A percentile compares a stretch with the other conserved stretches of the same genome.
Evolutionary conservation across 2,888 invertebrate genomes (phyloP).

Genomic region (Dermolepida albohirtum): DNA sequence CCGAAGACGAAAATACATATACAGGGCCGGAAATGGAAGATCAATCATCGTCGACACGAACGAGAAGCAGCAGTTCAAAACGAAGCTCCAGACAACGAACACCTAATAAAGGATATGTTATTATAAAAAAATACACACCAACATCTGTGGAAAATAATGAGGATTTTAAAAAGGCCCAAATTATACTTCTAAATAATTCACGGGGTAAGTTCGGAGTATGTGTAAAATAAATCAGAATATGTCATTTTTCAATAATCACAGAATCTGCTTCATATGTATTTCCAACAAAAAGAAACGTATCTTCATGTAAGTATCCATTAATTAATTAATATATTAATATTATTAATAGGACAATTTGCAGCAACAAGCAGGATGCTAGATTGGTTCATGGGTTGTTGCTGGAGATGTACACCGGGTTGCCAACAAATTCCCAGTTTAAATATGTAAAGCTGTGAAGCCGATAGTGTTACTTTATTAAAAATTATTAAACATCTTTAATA

Average conservation of each 20-base stretch:
- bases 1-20: constrained; percentile 38
- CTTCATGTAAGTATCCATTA: constrained; percentile 38
- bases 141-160: neutral
- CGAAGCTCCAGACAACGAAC: neutral
- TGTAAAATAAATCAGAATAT: neutral
- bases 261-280: constrained; percentile 41
- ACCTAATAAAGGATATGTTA: constrained; percentile 5
- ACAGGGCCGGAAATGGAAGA: constrained; percentile 10
- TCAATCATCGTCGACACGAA: neutral
- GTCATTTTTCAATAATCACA: constrained; percentile 14
- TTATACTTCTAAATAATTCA: neutral
- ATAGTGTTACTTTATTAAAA: too few species aligned
- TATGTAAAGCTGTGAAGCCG: constrained; percentile 14
- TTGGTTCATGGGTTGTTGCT: constrained; percentile 55
- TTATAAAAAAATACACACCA: constrained; percentile 1
- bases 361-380: constrained; percentile 52
- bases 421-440: constrained; percentile 53
- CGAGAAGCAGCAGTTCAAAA: constrained; percentile 19
- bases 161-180: neutral
- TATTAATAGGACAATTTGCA: constrained; percentile 44
- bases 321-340: neutral
- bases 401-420: constrained; percentile 58
- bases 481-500: neutral
- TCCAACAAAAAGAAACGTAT: constrained; percentile 22
- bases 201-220: constrained; percentile 4